Evolutionary conservation across 1,140 invertebrate species (phyloP).

Genomic region (Trissolcus basalis): DNA sequence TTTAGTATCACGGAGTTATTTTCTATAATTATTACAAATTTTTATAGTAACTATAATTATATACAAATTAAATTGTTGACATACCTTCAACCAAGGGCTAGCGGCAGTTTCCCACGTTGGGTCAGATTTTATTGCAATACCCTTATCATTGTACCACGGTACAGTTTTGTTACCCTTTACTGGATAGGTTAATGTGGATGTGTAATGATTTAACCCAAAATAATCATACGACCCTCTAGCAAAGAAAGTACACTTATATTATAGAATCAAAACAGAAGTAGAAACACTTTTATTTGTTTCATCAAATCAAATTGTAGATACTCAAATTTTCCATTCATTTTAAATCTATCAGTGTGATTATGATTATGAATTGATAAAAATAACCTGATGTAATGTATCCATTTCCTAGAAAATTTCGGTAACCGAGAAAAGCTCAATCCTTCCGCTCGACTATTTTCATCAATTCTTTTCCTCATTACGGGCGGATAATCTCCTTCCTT

Average conservation of each 20-base stretch:
- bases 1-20: no score
- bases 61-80: no score
- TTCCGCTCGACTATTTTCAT: constrained; percentile 76
- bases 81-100: constrained; percentile 67
- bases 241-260: neutral
- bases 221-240: constrained; percentile 76
- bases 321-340: neutral
- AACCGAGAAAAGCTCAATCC: constrained; percentile 75
- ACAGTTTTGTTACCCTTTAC: constrained; percentile 54
- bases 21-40: neutral
- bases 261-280: no score
- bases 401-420: constrained; percentile 73
- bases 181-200: constrained; percentile 63
- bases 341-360: neutral
- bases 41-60: neutral
- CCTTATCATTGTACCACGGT: constrained; percentile 61
- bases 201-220: constrained; percentile 79
- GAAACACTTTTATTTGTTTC: no score
- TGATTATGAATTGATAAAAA: neutral
- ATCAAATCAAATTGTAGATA: no score
- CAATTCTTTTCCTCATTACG: constrained; percentile 76
- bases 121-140: constrained; percentile 48
- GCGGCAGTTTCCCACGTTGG: constrained; percentile 62
- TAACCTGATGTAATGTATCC: constrained; percentile 69
- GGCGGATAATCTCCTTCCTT: constrained; percentile 79